phyloP scores from a whole-genome alignment of 2,797 vertebrate species.

The Gymnoscopelus braueri region DNA sequence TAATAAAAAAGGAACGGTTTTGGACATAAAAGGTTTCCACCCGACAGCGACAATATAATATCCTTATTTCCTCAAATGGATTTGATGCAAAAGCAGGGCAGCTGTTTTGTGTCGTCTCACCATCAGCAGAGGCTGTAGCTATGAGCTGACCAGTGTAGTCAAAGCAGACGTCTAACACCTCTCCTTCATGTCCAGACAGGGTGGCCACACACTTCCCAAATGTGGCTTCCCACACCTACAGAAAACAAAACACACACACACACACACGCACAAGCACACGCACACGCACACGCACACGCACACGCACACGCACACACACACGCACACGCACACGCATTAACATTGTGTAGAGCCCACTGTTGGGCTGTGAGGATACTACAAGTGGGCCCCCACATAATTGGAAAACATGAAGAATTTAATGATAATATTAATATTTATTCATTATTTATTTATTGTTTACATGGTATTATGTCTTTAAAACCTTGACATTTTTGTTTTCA shows the following conservation, averaged over 20 bases:
- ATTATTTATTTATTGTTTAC: too few species aligned
- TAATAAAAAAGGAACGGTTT: too few species aligned
- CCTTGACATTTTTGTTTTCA: background rate
- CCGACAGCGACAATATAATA: too few species aligned
- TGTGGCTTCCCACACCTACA: constrained; percentile 88
- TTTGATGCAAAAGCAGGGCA: too few species aligned
- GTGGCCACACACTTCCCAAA: constrained; percentile 86
- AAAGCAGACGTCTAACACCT: constrained; percentile 94
- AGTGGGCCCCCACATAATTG: too few species aligned
- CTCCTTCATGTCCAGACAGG: constrained; percentile 87
- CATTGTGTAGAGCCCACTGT: too few species aligned
- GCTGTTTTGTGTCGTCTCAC: constrained; percentile 70
- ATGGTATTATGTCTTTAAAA: too few species aligned
- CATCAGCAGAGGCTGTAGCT: constrained; percentile 90
- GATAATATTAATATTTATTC: too few species aligned
- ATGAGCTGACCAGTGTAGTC: constrained; percentile 90
- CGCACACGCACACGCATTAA: constrained; percentile 1
- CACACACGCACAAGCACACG: constrained; percentile 11
- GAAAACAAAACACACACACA: constrained; percentile 12
- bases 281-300: constrained; percentile 14
- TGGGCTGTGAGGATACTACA: too few species aligned
- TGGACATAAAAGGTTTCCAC: too few species aligned
- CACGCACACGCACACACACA: constrained; percentile 18
- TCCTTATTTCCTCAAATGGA: too few species aligned
- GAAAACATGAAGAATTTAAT: too few species aligned